phyloP scores from a whole-genome alignment of 1,140 invertebrate species.

The Ridgeia piscesae region DNA sequence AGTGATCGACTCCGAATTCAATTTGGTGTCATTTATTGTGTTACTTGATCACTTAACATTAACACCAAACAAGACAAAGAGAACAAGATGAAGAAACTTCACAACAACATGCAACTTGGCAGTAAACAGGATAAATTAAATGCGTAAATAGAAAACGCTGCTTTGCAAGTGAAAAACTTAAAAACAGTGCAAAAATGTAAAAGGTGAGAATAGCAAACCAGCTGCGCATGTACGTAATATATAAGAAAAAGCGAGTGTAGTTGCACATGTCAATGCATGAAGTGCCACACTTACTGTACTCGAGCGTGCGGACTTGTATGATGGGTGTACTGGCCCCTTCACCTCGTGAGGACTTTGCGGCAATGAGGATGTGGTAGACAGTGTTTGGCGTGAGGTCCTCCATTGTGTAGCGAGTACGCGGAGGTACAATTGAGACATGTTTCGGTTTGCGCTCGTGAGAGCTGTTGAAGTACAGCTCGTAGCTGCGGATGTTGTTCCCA shows the following conservation, averaged over 20 bases:
- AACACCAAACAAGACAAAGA: not conserved
- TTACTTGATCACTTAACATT: not conserved
- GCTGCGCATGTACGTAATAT: not conserved
- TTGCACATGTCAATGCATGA: not conserved
- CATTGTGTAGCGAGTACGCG: conserved; percentile 81
- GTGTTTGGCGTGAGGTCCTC: conserved; percentile 91
- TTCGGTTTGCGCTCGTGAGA: conserved; percentile 76
- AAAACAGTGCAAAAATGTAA: not conserved
- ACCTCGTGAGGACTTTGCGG: conserved; percentile 84
- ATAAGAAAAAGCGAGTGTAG: not conserved
- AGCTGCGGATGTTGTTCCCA: conserved; percentile 88
- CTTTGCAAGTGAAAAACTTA: not conserved
- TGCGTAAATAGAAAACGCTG: not conserved
- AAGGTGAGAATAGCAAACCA: not conserved
- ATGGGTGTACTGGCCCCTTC: conserved; percentile 94
- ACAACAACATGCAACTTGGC: not conserved
- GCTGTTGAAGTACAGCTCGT: conserved; percentile 97
- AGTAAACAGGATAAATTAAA: not conserved
- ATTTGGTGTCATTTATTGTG: not conserved
- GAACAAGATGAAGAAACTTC: not conserved
- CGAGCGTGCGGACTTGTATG: conserved; percentile 70
- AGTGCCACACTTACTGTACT: conserved; percentile 23
- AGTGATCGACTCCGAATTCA: not conserved
- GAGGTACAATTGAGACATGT: conserved; percentile 66
- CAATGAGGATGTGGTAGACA: conserved; percentile 92